phyloP scores from a whole-genome alignment of 2,797 vertebrate genomes.

The Cuculus canorus region DNA sequence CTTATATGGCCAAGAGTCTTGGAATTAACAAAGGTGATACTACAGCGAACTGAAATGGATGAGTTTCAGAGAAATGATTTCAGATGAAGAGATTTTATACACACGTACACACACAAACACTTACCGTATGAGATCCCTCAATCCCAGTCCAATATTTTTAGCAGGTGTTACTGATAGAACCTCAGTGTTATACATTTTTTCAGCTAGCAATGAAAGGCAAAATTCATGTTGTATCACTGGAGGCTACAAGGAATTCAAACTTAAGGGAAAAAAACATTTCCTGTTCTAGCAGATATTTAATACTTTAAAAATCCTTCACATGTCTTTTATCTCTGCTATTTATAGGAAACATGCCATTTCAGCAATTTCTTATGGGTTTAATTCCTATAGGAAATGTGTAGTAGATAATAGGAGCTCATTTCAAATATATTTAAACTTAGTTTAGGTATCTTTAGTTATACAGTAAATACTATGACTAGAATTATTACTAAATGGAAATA shows the following conservation, averaged over 20 bases:
- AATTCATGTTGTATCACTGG: constrained; percentile 49
- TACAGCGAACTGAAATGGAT: neutral
- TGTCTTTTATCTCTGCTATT: neutral
- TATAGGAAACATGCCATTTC: neutral
- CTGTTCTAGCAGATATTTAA: constrained; percentile 21
- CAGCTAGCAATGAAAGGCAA: constrained; percentile 24
- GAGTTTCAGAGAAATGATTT: constrained; percentile 36
- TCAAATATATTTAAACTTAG: neutral
- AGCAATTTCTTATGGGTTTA: neutral
- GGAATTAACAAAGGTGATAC: neutral
- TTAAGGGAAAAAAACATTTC: neutral
- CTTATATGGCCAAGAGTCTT: neutral
- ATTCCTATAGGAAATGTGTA: neutral
- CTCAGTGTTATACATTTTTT: constrained; percentile 31
- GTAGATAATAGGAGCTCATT: neutral
- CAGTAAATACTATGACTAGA: neutral
- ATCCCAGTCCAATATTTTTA: constrained; percentile 68
- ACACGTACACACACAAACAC: neutral
- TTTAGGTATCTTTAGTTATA: neutral
- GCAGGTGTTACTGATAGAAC: constrained; percentile 42
- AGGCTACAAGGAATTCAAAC: constrained; percentile 48
- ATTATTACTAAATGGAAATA: neutral
- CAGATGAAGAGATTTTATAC: constrained; percentile 31
- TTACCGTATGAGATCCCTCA: constrained; percentile 44
- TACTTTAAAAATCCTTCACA: neutral